A percentile compares a stretch with the other conserved stretches of the same genome.
Evolutionary conservation across 2,888 invertebrate species (phyloP).

Genomic region (Crepidodera aurea): DNA sequence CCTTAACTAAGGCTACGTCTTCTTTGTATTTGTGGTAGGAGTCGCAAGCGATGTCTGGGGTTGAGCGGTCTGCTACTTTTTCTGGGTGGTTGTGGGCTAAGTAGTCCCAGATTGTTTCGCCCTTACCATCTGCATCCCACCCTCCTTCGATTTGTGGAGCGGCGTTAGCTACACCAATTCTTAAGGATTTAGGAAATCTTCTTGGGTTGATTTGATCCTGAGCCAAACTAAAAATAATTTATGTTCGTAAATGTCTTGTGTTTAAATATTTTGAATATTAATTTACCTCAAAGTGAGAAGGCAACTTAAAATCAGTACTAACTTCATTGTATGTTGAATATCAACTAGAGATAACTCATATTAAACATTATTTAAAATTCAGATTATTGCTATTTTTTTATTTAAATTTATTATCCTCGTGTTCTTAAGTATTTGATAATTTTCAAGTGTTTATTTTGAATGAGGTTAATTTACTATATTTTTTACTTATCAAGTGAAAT

Average conservation of each 20-base stretch:
- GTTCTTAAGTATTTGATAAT: too few species aligned
- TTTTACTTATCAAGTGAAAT: too few species aligned
- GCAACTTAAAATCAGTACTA: neutral
- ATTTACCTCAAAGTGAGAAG: neutral
- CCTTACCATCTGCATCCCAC: conserved; percentile 49
- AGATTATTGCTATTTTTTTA: too few species aligned
- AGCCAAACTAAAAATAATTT: conserved; percentile 12
- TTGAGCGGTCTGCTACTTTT: conserved; percentile 48
- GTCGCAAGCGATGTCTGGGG: conserved; percentile 72
- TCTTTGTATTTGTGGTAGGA: conserved; percentile 72
- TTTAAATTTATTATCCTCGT: too few species aligned
- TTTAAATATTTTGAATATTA: neutral
- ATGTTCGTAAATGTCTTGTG: too few species aligned
- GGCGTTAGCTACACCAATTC: conserved; percentile 51
- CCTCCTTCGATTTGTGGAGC: conserved; percentile 52
- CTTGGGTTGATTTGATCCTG: conserved; percentile 22
- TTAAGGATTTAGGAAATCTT: conserved; percentile 41
- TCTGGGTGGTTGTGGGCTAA: conserved; percentile 32
- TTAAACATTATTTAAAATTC: too few species aligned
- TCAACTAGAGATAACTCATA: too few species aligned
- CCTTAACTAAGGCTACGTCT: conserved; percentile 67
- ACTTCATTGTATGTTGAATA: neutral
- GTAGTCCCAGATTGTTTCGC: conserved; percentile 42
- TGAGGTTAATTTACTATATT: too few species aligned
- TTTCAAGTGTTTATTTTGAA: too few species aligned